Conservation (phyloP, 2,797 vertebrate species). For the Cuniculus paca region DNA sequence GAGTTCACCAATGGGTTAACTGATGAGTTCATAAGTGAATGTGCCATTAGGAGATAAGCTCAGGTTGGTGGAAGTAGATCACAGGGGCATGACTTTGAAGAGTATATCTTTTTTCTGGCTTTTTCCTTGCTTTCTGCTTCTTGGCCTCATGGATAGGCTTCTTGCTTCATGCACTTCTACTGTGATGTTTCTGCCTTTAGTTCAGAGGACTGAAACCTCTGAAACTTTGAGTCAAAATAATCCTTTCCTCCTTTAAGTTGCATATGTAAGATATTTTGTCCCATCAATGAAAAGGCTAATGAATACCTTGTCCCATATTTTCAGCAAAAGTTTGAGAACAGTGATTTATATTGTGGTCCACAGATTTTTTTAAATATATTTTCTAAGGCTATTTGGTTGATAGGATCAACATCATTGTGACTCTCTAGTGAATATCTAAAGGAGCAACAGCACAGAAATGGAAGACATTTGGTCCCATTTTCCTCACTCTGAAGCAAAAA, state of each 20-base stretch:
- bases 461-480: neutral
- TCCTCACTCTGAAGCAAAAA: neutral
- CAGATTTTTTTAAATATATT: neutral
- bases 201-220: neutral
- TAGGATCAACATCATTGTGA: neutral
- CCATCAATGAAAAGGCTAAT: neutral
- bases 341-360: neutral
- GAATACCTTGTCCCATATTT: neutral
- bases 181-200: neutral
- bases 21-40: neutral
- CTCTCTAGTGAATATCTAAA: neutral
- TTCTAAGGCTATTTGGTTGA: neutral
- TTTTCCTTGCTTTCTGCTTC: neutral
- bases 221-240: neutral
- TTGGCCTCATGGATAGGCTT: neutral
- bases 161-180: neutral
- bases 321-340: conserved; percentile 24
- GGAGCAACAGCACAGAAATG: neutral
- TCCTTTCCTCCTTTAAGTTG: neutral
- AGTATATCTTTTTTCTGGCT: neutral
- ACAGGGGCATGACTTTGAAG: neutral
- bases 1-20: neutral
- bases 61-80: neutral
- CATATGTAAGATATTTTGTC: neutral
- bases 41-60: neutral